Evolutionary conservation across 1,140 invertebrate genomes (phyloP).

Genomic region (Cardiocondyla obscurior): DNA sequence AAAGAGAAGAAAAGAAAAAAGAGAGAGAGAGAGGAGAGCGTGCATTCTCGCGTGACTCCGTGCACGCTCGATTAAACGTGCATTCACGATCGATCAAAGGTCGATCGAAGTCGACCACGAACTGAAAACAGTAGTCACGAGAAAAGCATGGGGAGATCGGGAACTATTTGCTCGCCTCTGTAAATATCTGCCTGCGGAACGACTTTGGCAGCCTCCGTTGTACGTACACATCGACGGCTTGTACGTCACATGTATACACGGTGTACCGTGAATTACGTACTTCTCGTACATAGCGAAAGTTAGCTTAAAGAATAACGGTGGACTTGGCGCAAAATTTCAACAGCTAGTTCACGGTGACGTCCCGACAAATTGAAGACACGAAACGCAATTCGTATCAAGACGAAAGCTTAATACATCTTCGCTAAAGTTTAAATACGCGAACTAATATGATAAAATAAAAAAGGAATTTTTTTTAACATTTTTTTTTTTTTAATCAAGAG

Average conservation of each 20-base stretch:
- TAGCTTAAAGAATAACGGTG: neutral
- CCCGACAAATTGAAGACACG: neutral
- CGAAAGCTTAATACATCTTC: neutral
- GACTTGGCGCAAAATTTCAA: neutral
- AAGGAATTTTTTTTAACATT: neutral
- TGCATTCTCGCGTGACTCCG: constrained; percentile 64
- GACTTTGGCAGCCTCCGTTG: constrained; percentile 54
- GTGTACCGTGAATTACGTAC: constrained; percentile 2
- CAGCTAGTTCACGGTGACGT: neutral
- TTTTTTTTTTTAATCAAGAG: neutral
- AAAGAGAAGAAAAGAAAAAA: neutral
- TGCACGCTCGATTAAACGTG: constrained; percentile 78
- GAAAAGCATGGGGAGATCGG: constrained; percentile 67
- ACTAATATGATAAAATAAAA: neutral
- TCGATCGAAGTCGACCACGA: constrained; percentile 76
- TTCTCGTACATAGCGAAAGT: neutral
- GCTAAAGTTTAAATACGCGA: neutral
- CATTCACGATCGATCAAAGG: constrained; percentile 81
- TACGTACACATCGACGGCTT: constrained; percentile 33
- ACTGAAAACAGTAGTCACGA: constrained; percentile 75
- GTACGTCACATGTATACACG: constrained; percentile 16
- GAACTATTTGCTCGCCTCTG: constrained; percentile 76
- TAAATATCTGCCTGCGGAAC: constrained; percentile 77
- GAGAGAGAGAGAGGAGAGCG: constrained; percentile 19
- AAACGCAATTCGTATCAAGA: neutral